These are phyloP conservation scores for Pelodiscus sinensis DNA, from an alignment of 2,113 vertebrate genomes.

Conservation along the genomic window DNA sequence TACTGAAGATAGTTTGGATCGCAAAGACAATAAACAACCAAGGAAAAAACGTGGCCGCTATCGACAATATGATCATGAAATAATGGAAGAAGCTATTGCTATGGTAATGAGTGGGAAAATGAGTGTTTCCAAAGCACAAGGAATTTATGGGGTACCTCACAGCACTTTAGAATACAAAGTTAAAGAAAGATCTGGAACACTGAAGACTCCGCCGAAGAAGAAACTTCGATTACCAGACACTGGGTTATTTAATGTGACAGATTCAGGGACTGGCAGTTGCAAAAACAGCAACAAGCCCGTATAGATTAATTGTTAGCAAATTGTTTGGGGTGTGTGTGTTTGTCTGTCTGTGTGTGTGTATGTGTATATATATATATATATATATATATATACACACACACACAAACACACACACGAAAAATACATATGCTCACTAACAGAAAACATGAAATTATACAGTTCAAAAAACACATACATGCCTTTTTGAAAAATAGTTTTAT, in stretches of 20 bases:
- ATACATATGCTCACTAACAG: conserved; percentile 86
- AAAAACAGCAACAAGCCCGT: conserved; percentile 89
- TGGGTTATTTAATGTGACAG: conserved; percentile 87
- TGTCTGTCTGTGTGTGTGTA: conserved; percentile 2
- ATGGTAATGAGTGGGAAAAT: conserved; percentile 99
- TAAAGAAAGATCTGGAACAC: conserved; percentile 96
- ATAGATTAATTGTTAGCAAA: conserved; percentile 86
- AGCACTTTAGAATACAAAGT: conserved; percentile 99
- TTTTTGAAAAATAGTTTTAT: conserved; percentile 91
- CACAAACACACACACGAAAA: conserved; percentile 75
- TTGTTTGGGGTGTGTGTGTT: conserved; percentile 75
- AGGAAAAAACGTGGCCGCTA: conserved; percentile 98
- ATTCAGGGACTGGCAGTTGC: conserved; percentile 95
- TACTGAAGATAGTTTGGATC: conserved; percentile 87
- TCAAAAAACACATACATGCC: conserved; percentile 96
- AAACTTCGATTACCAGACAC: conserved; percentile 90
- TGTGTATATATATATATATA: conserved; percentile 71
- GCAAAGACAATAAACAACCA: conserved; percentile 94
- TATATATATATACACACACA: not conserved
- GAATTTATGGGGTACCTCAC: conserved; percentile 98
- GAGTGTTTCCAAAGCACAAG: conserved; percentile 99
- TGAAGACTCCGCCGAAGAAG: conserved; percentile 99
- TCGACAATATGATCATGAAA: conserved; percentile 97
- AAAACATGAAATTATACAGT: conserved; percentile 88
- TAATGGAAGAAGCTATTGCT: conserved; percentile 97